Evolutionary conservation across 2,797 vertebrate genomes (phyloP).

Genomic region (Pantherophis vulpinus): DNA sequence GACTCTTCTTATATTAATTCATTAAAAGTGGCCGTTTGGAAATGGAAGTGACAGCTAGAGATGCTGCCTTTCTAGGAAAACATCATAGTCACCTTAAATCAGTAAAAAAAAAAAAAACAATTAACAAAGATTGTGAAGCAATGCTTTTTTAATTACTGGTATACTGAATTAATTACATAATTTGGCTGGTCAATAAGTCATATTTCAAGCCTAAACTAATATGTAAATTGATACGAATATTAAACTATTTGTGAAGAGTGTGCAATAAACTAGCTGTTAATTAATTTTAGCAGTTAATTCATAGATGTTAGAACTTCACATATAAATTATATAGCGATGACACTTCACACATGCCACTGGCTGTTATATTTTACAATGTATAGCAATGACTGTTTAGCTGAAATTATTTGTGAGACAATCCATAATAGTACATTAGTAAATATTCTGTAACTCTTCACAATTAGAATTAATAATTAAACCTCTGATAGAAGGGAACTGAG

Average conservation of each 20-base stretch:
- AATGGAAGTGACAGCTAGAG: not conserved
- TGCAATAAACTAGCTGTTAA: not conserved
- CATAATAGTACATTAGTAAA: slow-evolving; percentile 7
- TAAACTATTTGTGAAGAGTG: not conserved
- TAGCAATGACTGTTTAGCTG: slow-evolving; percentile 30
- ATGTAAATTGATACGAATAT: slow-evolving; percentile 19
- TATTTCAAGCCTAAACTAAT: not conserved
- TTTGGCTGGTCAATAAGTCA: slow-evolving; percentile 25
- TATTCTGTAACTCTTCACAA: slow-evolving; percentile 35
- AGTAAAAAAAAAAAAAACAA: not conserved
- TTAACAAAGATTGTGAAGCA: not conserved
- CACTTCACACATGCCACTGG: not conserved
- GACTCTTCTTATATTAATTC: not conserved
- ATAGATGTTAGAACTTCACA: slow-evolving; percentile 4
- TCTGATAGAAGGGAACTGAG: slow-evolving; percentile 24
- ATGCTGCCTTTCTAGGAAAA: not conserved
- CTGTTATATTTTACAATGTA: slow-evolving; percentile 31
- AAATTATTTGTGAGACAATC: slow-evolving; percentile 18
- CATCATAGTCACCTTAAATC: not conserved
- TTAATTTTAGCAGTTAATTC: slow-evolving; percentile 10
- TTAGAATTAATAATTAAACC: slow-evolving; percentile 10
- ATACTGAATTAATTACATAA: slow-evolving; percentile 29
- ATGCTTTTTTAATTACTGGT: slow-evolving; percentile 7
- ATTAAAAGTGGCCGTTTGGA: not conserved
- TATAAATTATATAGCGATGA: slow-evolving; percentile 18